phyloP scores from a whole-genome alignment of 1,140 invertebrate species.

The Hyles euphorbiae region DNA sequence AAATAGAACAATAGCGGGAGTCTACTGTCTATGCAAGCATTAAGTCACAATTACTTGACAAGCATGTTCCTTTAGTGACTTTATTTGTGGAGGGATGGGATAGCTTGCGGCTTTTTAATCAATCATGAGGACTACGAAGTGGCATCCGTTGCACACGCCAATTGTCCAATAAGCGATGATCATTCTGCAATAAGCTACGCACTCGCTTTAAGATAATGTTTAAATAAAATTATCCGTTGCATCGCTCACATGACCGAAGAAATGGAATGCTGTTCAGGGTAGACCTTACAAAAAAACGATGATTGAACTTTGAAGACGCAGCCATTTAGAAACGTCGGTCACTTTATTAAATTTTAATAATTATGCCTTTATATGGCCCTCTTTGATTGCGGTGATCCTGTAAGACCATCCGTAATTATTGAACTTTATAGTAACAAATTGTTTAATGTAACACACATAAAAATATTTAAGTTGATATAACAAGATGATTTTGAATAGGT shows the following conservation, averaged over 20 bases:
- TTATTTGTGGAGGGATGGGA: conserved; percentile 59
- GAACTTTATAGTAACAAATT: too few relatives aligned
- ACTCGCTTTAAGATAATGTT: conserved; percentile 24
- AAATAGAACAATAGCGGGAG: too few relatives aligned
- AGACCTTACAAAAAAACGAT: conserved; percentile 24
- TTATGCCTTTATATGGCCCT: conserved; percentile 5
- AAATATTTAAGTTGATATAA: too few relatives aligned
- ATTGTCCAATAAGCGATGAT: conserved; percentile 54
- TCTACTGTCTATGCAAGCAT: too few relatives aligned
- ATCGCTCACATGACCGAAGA: conserved; percentile 22
- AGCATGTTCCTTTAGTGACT: conserved; percentile 64
- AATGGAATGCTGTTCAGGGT: conserved; percentile 32
- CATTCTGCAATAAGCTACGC: conserved; percentile 27
- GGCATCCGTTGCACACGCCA: conserved; percentile 48
- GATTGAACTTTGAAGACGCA: conserved; percentile 13
- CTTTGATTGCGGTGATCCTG: conserved; percentile 1
- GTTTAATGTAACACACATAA: too few relatives aligned
- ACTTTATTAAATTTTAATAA: conserved; percentile 16
- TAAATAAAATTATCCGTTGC: conserved; percentile 29
- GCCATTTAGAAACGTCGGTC: conserved; percentile 21
- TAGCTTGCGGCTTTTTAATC: conserved; percentile 69
- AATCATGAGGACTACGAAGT: conserved; percentile 50
- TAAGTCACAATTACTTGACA: conserved; percentile 3
- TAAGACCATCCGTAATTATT: too few relatives aligned
- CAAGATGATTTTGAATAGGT: too few relatives aligned